Percentiles rank a stretch among this genome's conserved stretches.
Evolutionary conservation across 2,113 vertebrate genomes (phyloP).

Genomic region (Rhinolophus ferrumequinum): DNA sequence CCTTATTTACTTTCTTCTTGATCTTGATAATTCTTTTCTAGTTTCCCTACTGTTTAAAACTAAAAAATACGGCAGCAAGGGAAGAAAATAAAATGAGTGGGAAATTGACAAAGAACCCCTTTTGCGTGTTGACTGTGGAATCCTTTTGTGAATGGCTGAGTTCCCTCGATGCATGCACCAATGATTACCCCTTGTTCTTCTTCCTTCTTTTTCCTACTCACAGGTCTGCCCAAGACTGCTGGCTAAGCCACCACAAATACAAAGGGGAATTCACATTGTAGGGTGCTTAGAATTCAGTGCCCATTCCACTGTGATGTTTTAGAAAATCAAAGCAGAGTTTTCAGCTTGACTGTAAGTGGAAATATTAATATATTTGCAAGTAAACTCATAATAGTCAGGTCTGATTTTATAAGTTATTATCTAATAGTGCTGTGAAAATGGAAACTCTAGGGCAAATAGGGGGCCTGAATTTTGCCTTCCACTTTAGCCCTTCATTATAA

Average conservation of each 20-base stretch:
- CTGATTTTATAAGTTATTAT: background rate
- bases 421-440: background rate
- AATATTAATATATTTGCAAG: slow-evolving; percentile 34
- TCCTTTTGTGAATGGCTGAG: slow-evolving; percentile 66
- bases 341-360: background rate
- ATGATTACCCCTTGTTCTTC: slow-evolving; percentile 35
- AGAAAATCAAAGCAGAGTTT: slow-evolving; percentile 41
- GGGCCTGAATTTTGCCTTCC: background rate
- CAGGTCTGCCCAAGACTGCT: slow-evolving; percentile 53
- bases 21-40: slow-evolving; percentile 17
- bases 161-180: slow-evolving; percentile 34
- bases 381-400: background rate
- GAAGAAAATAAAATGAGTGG: slow-evolving; percentile 43
- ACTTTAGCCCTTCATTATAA: background rate
- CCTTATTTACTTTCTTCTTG: slow-evolving; percentile 1
- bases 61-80: background rate
- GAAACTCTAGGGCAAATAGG: background rate
- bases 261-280: slow-evolving; percentile 67
- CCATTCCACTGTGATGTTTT: slow-evolving; percentile 25
- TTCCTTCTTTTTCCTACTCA: slow-evolving; percentile 52
- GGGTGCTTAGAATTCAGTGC: slow-evolving; percentile 55
- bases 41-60: background rate
- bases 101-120: slow-evolving; percentile 63
- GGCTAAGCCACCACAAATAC: slow-evolving; percentile 53
- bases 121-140: slow-evolving; percentile 58